Evolutionary conservation across 2,888 invertebrate species (phyloP), one percentile per base, ranked within the genome.

Genomic region (Cheilosia urbana): DNA sequence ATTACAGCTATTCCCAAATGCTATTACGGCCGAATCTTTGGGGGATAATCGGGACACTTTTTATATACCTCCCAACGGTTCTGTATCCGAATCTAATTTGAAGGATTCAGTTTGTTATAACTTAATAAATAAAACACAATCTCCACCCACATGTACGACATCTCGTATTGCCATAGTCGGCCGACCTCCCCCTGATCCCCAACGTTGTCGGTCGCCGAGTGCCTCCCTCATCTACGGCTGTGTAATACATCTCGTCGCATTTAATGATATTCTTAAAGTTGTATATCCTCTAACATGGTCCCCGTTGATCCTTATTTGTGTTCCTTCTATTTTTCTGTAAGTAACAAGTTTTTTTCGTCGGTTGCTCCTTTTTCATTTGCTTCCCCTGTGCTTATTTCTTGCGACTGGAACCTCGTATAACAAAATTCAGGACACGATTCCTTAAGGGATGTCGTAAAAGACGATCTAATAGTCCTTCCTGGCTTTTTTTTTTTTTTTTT

Each of bases 401-500:
- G 51, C 60, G 45, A 49, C 71, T 82, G 42, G 53, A 82, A 65
- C 40, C 65, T 68, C 65, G 75, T 79, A 65, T 84, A 79, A 73
- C 65, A 65, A 84, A 75, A 84, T 84, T 84, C 83, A 84, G 83
- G 69, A 79, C 83, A 84, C 83, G 83, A 84, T 75, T 84, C 75
- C 79, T 84, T 75, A 65, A 79, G 83, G 83, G 69, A 84, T 84
- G 83, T 84, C 83, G 79, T 84, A 84, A 84, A 84, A 75, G 69
- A 79, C 73, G 79, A 84, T 84, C 83, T 84, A 84, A 79, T 84
- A 84, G 83, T 79, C 83, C 65, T 84, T 79, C 73, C 79, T 84
- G 73, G 5, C 0, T 27, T 27, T 27, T 5, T 24, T 27, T 1
- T 21, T 2, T 75, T 79, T 65, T 51, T 53, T 79, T 53, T 51